Base-by-base conservation (phyloP, 2,888 invertebrate genomes). In the Drosophila peninsularis region DNA sequence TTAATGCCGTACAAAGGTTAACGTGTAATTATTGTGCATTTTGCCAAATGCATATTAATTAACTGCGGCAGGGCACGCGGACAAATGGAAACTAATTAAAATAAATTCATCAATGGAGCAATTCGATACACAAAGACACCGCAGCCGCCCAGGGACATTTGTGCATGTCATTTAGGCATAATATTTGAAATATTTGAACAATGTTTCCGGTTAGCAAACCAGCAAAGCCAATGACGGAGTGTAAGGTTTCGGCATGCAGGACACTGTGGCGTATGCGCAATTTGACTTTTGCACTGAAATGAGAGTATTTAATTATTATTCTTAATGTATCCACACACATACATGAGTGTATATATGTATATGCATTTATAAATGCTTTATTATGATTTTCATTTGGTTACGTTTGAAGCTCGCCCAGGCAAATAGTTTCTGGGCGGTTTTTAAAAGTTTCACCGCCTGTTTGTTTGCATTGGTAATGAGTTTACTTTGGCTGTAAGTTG, bases 391-490 rank as follows among this genome's bases (percentile, higher is more conserved):
- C 69, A 67, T 75, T 82, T 45, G 42, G 54, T 60, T 73, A 62
- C 62, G 58, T 62, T 73, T 36, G 69, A 63, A 24, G 37, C 37
- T 47, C 17, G 45, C 24, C 44, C 72, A 62, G 60, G 67, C 78
- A 89, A 87, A 89, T 89, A 83, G 83, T 83, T 89, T 81, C 53
- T 52, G 64, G 53, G 68, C 66, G 66, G 65, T 67, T 78, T 72
- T 71, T 70, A 72, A 82, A 84, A 83, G 84, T 89, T 90, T 74
- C 61, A 68, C 72, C 67, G 89, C 75, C 75, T 88, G 81, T 80
- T 79, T 90, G 89, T 89, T 89, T 89, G 88, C 90, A 86, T 88
- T 86, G 80, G 88, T 89, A 90, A 89, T 89, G 90, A 89, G 89
- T 89, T 89, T 90, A 90, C 89, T 90, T 84, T 86, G 77, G 81